Evolutionary conservation across 2,888 invertebrate species (phyloP), one percentile per base, ranked within the genome.

Genomic region (Protonemura montana): DNA sequence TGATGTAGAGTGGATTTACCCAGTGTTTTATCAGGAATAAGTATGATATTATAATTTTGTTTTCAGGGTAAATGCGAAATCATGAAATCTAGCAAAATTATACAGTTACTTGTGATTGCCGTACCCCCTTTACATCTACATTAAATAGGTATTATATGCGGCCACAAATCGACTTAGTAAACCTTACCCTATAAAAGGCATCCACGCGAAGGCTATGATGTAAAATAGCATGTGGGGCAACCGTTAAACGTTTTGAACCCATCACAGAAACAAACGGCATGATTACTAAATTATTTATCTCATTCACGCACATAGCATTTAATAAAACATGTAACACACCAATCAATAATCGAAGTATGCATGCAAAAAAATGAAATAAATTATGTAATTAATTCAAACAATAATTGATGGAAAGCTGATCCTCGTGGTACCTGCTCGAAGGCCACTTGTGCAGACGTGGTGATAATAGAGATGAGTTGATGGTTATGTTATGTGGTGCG

Each of bases 401-500:
- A 28, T 28, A 30, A 30, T 81, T 81, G 81, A 28, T 81, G 28
- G 81, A 81, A 81, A 81, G 81, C 29, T 28, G 28, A 81, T 81
- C 28, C 28, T 21, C 81, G 81, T n/a, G n/a, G n/a, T n/a, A n/a
- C 28, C 5, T 3, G 3, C 30, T 81, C 21, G 81, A 81, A 81
- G 81, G 81, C 21, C 81, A 16, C 78, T 25, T 78, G 13, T 59
- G 59, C 59, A 59, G 59, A 59, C 78, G 28, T 2, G 6, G 78
- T 26, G 78, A 78, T 27, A 78, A 78, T 78, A 78, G 81, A 28
- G 81, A 81, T 81, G 81, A 30, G 81, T 81, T 5, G 28, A 81
- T 81, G 78, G 78, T 78, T 25, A 81, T 16, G 29, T 21, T 81
- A 81, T 30, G n/a, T 13, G 30, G n/a, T 13, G n/a, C 30, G 81